These are phyloP conservation scores for Sylvia atricapilla DNA, from an alignment of 2,113 vertebrate genomes.

Conservation along the genomic window DNA sequence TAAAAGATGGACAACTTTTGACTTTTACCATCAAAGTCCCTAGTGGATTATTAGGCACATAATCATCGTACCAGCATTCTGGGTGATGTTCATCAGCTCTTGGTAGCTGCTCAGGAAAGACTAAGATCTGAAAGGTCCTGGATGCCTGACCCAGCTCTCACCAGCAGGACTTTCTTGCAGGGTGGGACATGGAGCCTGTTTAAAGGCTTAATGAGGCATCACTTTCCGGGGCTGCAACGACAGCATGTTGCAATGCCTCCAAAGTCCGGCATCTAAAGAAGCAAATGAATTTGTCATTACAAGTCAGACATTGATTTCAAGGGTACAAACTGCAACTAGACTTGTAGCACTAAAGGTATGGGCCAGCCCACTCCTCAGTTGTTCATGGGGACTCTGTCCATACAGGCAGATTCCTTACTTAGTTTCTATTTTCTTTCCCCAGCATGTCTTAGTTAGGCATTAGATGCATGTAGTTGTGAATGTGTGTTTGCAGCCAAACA, in stretches of 20 bases:
- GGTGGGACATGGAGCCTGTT: background rate
- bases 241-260: background rate
- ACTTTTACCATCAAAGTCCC: background rate
- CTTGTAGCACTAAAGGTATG: background rate
- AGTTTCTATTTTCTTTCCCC: background rate
- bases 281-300: background rate
- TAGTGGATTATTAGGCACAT: background rate
- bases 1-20: background rate
- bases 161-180: background rate
- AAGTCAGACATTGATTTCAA: background rate
- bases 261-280: background rate
- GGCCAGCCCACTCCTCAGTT: background rate
- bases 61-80: fast-evolving
- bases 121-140: background rate
- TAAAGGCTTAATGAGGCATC: background rate
- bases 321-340: background rate
- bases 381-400: background rate
- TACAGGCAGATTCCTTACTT: background rate
- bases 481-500: background rate
- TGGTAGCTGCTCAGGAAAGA: background rate
- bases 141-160: background rate
- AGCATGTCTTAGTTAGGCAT: background rate
- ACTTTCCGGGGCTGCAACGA: fast-evolving
- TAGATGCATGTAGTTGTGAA: background rate
- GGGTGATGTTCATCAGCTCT: background rate